Base-by-base conservation (phyloP, 1,140 invertebrate genomes). In the Nephotettix cincticeps region DNA sequence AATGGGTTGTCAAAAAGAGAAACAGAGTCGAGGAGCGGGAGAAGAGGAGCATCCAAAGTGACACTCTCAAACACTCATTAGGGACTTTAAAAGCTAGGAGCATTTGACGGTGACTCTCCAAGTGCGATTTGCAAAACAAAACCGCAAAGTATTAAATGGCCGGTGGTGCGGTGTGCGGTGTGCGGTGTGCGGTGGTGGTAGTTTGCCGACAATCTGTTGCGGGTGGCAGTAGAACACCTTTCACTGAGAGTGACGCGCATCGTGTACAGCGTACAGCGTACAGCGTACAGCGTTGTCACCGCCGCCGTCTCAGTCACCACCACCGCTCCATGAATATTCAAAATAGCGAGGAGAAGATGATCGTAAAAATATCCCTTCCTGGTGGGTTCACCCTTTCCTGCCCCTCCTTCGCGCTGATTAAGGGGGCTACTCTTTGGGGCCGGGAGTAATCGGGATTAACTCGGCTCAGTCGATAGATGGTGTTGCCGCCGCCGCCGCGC, bases 341-440 rank as follows among this genome's bases (percentile, higher is more conserved):
- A 54, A 54, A 54, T 54, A 11, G 47, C 47, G 47, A 11, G 47
- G 47, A 54, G 47, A 54, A 54, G 47, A 54, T 54, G 47, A 54
- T 54, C 47, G 47, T 54, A 54, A 54, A 54, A 54, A 54, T 54
- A 54, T 54, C 47, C 47, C 47, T 54, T 54, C 47, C 47, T 54
- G 47, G 47, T 21, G 47, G 47, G 23, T 54, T 54, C 47, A 54
- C 47, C 47, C 47, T 54, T 43, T 54, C 23, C 47, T 54, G 13
- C 47, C 6, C 6, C 47, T 19, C 47, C 47, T n/a, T 54, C 47
- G 36, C 36, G 47, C 23, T 54, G 47, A 54, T 54, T 54, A 54
- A 6, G 40, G 9, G 47, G 23, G 47, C 47, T 21, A 54, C 47
- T 54, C 47, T 54, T 54, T n/a, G 47, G 47, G 47, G 47, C 47